These are phyloP conservation scores for Mola mola DNA, from an alignment of 2,113 vertebrate genomes.

Conservation along the genomic window DNA sequence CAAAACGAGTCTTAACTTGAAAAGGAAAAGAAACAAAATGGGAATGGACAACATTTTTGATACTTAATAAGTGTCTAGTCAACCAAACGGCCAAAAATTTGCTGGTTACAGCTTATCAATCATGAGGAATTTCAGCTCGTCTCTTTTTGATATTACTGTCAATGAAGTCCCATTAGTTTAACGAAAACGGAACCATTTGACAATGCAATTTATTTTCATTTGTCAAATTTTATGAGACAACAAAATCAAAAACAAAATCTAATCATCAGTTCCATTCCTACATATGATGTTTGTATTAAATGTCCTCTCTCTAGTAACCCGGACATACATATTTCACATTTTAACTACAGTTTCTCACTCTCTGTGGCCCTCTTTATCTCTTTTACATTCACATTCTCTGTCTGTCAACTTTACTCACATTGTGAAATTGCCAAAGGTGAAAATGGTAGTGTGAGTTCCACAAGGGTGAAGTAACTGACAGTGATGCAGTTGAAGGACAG, in stretches of 20 bases:
- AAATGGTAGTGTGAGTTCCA: slow-evolving; percentile 51
- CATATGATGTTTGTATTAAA: background rate
- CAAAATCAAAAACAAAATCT: background rate
- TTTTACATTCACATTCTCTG: slow-evolving; percentile 41
- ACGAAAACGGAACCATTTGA: too few species aligned
- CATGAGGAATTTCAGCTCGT: background rate
- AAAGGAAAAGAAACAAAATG: too few species aligned
- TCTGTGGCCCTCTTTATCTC: slow-evolving; percentile 21
- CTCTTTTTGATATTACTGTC: background rate
- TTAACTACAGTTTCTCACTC: slow-evolving; percentile 1
- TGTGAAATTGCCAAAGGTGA: slow-evolving; percentile 58
- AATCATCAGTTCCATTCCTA: background rate
- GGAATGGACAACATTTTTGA: too few species aligned
- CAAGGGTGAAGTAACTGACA: slow-evolving; percentile 51
- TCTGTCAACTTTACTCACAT: slow-evolving; percentile 35
- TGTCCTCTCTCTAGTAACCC: background rate
- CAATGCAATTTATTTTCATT: too few species aligned
- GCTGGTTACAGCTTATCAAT: too few species aligned
- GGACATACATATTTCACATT: background rate
- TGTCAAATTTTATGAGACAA: too few species aligned
- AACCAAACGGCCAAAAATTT: too few species aligned
- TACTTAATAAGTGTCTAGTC: too few species aligned
- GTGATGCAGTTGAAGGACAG: slow-evolving; percentile 44
- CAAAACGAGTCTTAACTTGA: background rate
- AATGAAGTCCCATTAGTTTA: background rate